phyloP scores from a whole-genome alignment of 2,113 vertebrate genomes.

The Myiagra hebetior region DNA sequence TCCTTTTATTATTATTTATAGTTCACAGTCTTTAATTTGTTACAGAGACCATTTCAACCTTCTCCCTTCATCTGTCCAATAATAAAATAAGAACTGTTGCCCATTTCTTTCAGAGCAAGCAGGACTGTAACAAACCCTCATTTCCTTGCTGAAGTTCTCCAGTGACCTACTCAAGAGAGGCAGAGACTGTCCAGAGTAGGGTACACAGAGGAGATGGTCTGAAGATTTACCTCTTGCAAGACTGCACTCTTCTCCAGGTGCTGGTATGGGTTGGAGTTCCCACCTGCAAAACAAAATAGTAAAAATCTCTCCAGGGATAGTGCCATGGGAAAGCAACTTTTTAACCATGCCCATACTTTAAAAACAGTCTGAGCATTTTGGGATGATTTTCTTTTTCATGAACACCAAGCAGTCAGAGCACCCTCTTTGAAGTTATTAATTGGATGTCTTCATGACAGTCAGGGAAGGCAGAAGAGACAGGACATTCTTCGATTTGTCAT shows the following conservation, averaged over 20 bases:
- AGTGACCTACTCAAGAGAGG: not conserved
- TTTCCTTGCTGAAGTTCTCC: not conserved
- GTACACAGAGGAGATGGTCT: not conserved
- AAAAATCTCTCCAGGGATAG: not conserved
- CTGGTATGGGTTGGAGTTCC: constrained; percentile 80
- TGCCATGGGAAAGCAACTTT: not conserved
- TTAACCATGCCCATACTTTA: not conserved
- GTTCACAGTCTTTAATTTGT: not conserved
- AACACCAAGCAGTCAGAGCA: not conserved
- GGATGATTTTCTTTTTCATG: not conserved
- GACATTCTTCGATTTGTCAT: not conserved
- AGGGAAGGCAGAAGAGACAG: not conserved
- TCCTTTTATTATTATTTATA: not conserved
- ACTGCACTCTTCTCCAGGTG: constrained; percentile 83
- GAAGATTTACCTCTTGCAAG: constrained; percentile 79
- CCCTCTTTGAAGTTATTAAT: not conserved
- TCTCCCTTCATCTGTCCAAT: not conserved
- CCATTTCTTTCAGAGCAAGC: not conserved
- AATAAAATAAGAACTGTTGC: not conserved
- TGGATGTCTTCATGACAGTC: not conserved
- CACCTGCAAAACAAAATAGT: constrained; percentile 62
- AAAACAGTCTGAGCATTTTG: not conserved
- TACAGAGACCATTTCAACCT: not conserved
- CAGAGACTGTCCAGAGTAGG: not conserved
- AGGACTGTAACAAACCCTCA: not conserved